Base-by-base conservation (phyloP, 2,888 invertebrate species). In the Hypolimnas misippus region DNA sequence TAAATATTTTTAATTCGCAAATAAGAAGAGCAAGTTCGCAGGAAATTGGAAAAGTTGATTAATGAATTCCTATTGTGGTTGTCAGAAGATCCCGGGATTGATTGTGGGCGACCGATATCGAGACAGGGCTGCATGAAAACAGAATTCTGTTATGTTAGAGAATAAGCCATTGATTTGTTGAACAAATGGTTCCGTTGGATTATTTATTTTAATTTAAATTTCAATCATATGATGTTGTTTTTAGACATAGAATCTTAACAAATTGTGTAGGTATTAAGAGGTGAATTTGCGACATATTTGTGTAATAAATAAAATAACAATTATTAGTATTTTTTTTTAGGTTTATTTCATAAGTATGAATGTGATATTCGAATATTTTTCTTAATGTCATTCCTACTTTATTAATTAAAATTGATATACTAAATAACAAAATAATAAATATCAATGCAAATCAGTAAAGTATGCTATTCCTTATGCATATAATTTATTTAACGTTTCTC, bases 31-130 rank as follows among this genome's bases (percentile, higher is more conserved):
- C 73, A 68, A 71, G 69, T 77, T 76, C 72, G 78, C 78, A 76
- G 77, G 73, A 83, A 89, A 89, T 89, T 86, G 83, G 79, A 87
- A 90, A 90, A 89, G 86, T 89, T 89, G 83, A 86, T 85, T 87
- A 89, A 88, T 86, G 83, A 86, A 81, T 79, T 73, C 72, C 71
- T 70, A 81, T 84, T 87, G 79, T 81, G 70, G 65, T 66, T 76
- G 79, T 78, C 80, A 78, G 70, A 74, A 73, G 74, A 77, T 74
- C 69, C 70, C 68, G 58, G 70, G 64, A 75, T 73, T 76, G 79
- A 77, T 81, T 77, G 76, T 73, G 72, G 69, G 25, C 54, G 62
- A 61, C 76, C 76, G 75, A 70, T 66, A 65, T 51, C 59, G 62
- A 58, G 68, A 60, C 58, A 38, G 54, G 44, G 33, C 19, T 51